phyloP scores from a whole-genome alignment of 2,797 vertebrate species.

The Australoheros facetus region DNA sequence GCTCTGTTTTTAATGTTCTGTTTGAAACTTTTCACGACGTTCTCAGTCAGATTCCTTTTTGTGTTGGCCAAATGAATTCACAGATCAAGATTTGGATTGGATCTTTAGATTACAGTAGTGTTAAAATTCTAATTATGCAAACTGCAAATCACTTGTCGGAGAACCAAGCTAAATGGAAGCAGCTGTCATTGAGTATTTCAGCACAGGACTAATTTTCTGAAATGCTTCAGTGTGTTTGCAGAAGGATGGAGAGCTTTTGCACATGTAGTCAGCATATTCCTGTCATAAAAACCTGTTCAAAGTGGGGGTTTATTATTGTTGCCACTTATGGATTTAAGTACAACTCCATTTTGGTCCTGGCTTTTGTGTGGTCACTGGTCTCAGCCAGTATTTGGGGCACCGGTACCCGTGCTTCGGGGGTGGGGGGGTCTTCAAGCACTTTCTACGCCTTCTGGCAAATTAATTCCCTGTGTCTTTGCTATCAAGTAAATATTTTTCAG shows the following conservation, averaged over 20 bases:
- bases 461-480: neutral
- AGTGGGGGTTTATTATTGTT: slow-evolving; percentile 2
- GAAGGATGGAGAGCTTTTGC: slow-evolving; percentile 14
- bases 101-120: slow-evolving; percentile 19
- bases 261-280: neutral
- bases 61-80: slow-evolving; percentile 3
- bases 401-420: neutral
- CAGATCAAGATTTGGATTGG: slow-evolving; percentile 6
- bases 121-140: slow-evolving; percentile 42
- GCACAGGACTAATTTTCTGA: slow-evolving; percentile 12
- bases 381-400: neutral
- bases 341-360: neutral
- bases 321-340: neutral
- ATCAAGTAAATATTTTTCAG: neutral
- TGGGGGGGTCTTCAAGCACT: neutral
- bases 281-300: slow-evolving; percentile 19
- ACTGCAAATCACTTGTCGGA: slow-evolving; percentile 44
- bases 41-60: slow-evolving; percentile 10
- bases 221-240: neutral
- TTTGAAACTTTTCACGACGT: slow-evolving; percentile 14
- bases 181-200: slow-evolving; percentile 46
- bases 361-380: neutral
- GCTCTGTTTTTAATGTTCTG: neutral
- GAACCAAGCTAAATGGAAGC: slow-evolving; percentile 39
- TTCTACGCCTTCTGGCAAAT: neutral